Base-by-base conservation (phyloP, 2,888 invertebrate species). In the Mantis religiosa region DNA sequence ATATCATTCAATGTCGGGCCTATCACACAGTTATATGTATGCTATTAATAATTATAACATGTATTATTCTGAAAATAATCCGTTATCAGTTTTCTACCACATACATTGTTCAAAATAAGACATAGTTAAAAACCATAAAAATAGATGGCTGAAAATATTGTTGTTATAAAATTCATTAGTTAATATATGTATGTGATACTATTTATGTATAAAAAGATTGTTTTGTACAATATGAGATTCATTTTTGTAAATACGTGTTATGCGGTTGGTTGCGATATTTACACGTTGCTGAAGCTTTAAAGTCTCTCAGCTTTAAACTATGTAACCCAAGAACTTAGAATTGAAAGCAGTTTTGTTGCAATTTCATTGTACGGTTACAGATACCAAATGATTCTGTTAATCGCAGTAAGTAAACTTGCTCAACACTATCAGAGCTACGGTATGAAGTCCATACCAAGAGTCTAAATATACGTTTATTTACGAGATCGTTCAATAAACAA, bases 1-100 rank as follows among this genome's bases (percentile, higher is more conserved):
- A 87, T 87, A 87, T 87, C 87, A 87, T 20, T 87, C 20, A 15
- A 81, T 87, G 83, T 83, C 83, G 83, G 87, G 87, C 87, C 87
- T 87, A 87, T 87, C 9, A 41, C 34, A 54, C 54, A 71, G 41
- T 71, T 71, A 4, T 71, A 71, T 20, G 54, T 71, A 71, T 25
- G 54, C 54, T 25, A 6, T 20, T 71, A 20, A 71, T 20, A 20
- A 20, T 71, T 71, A 20, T 71, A 54, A 54, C 8, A 54, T 2
- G 7, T 3, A 54, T 54, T 54, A 71, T 71, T 71, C 54, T 71
- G 54, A 71, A 71, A 71, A 71, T 4, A 71, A 25, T 6, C 8
- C 25, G 54, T 20, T 71, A 71, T 71, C 54, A 71, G 25, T 71
- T 71, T 71, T 71, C 54, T 71, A 71, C 9, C 54, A 71, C 54